Evolutionary conservation across 2,797 vertebrate species (phyloP).

Genomic region (Clarias pachynema): DNA sequence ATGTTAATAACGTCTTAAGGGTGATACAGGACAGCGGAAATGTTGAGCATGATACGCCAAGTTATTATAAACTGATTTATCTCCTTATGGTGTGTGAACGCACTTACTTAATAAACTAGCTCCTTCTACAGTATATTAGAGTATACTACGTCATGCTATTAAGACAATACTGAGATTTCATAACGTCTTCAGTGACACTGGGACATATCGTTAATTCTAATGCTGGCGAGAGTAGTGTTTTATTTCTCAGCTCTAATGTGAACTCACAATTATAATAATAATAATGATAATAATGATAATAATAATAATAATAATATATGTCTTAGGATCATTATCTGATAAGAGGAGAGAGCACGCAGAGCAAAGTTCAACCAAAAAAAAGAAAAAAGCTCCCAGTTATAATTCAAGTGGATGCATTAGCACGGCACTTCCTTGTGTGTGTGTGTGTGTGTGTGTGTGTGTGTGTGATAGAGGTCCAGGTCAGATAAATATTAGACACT

Average conservation of each 20-base stretch:
- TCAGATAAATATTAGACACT: conserved; percentile 77
- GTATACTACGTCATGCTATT: too few relatives aligned
- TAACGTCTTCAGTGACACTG: neutral
- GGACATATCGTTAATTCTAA: neutral
- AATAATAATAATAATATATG: neutral
- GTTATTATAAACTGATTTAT: too few relatives aligned
- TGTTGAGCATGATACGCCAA: too few relatives aligned
- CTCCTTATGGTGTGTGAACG: too few relatives aligned
- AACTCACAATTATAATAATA: conserved; percentile 13
- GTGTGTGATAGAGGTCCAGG: conserved; percentile 53
- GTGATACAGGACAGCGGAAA: neutral
- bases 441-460: conserved; percentile 48
- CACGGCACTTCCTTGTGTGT: conserved; percentile 46
- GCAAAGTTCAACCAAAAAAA: conserved; percentile 54
- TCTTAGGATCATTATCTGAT: conserved; percentile 37
- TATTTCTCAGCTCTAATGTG: neutral
- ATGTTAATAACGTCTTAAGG: neutral
- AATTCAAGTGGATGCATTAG: conserved; percentile 72
- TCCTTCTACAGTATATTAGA: too few relatives aligned
- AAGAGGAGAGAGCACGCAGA: conserved; percentile 51
- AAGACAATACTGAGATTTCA: too few relatives aligned
- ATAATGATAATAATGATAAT: too few relatives aligned
- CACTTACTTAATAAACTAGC: too few relatives aligned
- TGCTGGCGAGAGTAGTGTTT: too few relatives aligned
- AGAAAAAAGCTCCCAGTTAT: conserved; percentile 68